Evolutionary conservation across 2,113 vertebrate genomes (phyloP), one percentile per base, ranked within the genome.

Genomic region (Uria lomvia): DNA sequence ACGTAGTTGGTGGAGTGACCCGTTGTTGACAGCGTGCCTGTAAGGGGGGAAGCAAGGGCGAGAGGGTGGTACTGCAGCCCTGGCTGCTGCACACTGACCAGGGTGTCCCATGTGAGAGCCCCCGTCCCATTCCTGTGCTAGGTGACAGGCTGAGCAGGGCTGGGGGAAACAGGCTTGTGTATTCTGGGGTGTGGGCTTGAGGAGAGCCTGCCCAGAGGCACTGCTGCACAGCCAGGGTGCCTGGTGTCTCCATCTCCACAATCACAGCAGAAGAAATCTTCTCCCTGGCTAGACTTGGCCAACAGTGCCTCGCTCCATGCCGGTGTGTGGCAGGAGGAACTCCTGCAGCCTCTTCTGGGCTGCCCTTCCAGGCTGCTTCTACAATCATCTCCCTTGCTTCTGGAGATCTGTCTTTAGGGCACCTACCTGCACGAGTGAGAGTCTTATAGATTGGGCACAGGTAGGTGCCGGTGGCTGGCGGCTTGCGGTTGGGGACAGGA

Each of bases 381-480:
- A 29, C 38, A 49, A 1, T 45, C 45, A 45, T 15, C 14, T 34
- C 24, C 59, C 3, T 3, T 40, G 58, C 30, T 56, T 29, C 22
- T 53, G 29, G 24, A 85, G 72, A 22, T 16, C 17, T 42, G 73
- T 16, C 36, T 45, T 14, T 19, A 49, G 55, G 34, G 26, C 29
- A 85, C 98, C 49, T 96, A 99, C 99, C 99, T 85, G 99, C 99
- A 1, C 98, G 98, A 45, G 98, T 99, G 62, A 99, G 98, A 1
- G 99, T 99, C 97, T 99, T 99, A 36, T 99, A 99, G 97, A 99
- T 98, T n/a, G 99, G 99, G 90, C 99, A 99, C 53, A 99, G 15
- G 82, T 99, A 99, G 96, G 98, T 94, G 94, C 98, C 96, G 0
- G 97, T 97, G 36, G 93, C 45, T 4, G 97, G 97, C 11, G 96